Conservation (phyloP, 2,888 invertebrate genomes). For the Machimus rusticus region DNA sequence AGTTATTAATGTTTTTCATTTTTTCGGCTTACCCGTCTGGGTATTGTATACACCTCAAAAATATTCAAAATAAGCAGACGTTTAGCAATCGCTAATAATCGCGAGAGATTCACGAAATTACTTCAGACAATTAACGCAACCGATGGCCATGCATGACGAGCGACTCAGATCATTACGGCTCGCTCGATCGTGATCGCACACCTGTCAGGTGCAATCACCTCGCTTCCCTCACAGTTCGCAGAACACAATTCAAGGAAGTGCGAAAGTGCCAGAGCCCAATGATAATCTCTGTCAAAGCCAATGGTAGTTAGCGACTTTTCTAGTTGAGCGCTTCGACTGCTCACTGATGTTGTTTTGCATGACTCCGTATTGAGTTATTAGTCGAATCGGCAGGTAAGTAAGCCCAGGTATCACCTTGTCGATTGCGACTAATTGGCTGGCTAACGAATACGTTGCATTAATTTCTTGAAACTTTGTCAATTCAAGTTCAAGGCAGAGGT, state of each 20-base stretch:
- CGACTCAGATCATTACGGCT: not conserved
- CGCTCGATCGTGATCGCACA: not conserved
- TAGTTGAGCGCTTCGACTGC: not conserved
- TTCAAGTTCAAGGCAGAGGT: constrained; percentile 34
- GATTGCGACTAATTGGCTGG: constrained; percentile 11
- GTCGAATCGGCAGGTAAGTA: not conserved
- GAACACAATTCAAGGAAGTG: constrained; percentile 16
- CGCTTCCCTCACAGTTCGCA: not conserved
- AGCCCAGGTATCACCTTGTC: not conserved
- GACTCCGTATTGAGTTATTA: constrained; percentile 13
- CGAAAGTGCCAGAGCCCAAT: constrained; percentile 3
- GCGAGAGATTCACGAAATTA: not conserved
- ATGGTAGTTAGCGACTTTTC: not conserved
- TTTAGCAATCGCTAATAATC: not conserved
- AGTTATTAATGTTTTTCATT: constrained; percentile 6
- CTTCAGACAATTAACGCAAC: not conserved
- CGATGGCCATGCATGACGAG: not conserved
- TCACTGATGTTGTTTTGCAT: not conserved
- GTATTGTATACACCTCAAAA: not conserved
- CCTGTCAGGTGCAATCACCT: constrained; percentile 33
- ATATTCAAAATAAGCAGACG: not conserved
- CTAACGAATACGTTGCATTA: constrained; percentile 16
- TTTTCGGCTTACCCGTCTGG: not conserved
- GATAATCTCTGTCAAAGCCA: constrained; percentile 16
- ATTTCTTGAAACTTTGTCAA: constrained; percentile 33